A percentile compares a stretch with the other conserved stretches of the same genome.
These are phyloP conservation scores for Eucriotettix oculatus DNA, from an alignment of 2,888 invertebrate species.

Conservation along the genomic window DNA sequence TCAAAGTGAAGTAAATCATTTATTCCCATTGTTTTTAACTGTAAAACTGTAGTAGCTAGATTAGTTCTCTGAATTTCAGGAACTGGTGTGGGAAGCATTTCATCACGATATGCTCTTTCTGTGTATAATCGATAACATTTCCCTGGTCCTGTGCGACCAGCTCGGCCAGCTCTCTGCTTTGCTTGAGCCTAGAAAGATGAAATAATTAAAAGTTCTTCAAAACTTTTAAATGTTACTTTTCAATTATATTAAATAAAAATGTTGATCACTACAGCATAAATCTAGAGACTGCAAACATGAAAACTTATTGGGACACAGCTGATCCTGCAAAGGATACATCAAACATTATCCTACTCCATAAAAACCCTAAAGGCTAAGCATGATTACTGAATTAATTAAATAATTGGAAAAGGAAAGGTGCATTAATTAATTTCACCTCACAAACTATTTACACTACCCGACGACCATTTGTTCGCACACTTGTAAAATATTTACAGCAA, in stretches of 20 bases:
- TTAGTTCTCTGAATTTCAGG: constrained; percentile 99
- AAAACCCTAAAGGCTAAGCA: no score
- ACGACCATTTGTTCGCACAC: no score
- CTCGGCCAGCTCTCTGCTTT: constrained; percentile 91
- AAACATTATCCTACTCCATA: no score
- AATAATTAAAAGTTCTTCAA: neutral
- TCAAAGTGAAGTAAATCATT: constrained; percentile 96
- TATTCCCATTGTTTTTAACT: constrained; percentile 98
- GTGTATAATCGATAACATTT: constrained; percentile 95
- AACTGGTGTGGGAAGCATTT: constrained; percentile 95
- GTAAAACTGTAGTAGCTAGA: constrained; percentile 83
- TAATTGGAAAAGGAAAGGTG: no score
- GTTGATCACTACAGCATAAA: no score
- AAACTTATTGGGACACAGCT: no score
- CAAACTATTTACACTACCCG: no score
- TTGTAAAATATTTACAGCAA: no score
- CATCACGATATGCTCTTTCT: constrained; percentile 94
- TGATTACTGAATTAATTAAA: no score
- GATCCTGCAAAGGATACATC: no score
- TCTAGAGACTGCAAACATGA: no score
- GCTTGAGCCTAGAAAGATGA: constrained; percentile 60
- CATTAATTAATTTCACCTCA: no score
- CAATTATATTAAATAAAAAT: neutral
- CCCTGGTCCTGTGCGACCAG: constrained; percentile 95
- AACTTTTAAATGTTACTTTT: neutral